Conservation (phyloP, 2,888 invertebrate genomes). For the Drosophila meridiana region DNA sequence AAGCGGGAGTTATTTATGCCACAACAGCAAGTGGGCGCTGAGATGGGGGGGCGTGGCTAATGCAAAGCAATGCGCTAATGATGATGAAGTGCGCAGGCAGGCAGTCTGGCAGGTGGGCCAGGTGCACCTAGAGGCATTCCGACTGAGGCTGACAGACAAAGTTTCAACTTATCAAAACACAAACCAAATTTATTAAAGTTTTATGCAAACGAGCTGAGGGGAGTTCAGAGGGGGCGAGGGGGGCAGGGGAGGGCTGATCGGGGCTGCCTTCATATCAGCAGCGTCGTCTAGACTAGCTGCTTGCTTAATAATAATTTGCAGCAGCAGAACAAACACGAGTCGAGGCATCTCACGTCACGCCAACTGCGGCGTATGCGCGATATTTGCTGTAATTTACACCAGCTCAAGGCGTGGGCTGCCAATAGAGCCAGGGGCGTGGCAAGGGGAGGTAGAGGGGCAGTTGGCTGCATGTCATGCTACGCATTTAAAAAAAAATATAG, state of each 20-base stretch:
- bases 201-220: constrained; percentile 27
- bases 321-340: constrained; percentile 55
- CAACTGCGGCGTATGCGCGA: constrained; percentile 52
- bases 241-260: neutral
- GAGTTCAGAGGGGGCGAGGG: neutral
- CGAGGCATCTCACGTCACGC: constrained; percentile 42
- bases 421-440: neutral
- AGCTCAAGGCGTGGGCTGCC: neutral
- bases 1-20: constrained; percentile 64
- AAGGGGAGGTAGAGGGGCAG: neutral
- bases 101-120: constrained; percentile 10
- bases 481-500: constrained; percentile 51
- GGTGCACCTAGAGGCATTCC: neutral
- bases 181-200: constrained; percentile 71
- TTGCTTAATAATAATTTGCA: constrained; percentile 70
- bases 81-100: constrained; percentile 65
- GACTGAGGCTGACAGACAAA: constrained; percentile 54
- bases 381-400: constrained; percentile 70
- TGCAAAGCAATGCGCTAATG: constrained; percentile 55
- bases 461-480: constrained; percentile 24
- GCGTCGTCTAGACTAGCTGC: constrained; percentile 68
- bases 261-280: neutral
- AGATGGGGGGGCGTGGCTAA: neutral
- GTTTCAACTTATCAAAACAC: constrained; percentile 73
- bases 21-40: constrained; percentile 19